Percentiles rank a stretch among this genome's conserved stretches.
phyloP scores from a whole-genome alignment of 2,888 invertebrate species.

The Lutraria lutraria region DNA sequence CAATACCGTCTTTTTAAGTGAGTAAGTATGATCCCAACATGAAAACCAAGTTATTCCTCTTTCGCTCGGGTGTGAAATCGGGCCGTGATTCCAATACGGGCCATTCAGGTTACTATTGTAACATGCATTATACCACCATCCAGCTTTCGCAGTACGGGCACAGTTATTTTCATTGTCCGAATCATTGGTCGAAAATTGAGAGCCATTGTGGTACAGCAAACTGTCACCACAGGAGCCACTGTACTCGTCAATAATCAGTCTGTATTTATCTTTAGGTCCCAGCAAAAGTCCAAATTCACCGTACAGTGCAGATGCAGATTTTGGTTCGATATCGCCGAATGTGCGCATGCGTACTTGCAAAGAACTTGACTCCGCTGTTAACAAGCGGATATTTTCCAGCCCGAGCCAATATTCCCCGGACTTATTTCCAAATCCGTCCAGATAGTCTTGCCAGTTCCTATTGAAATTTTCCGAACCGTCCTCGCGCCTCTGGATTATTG shows the following conservation, averaged over 20 bases:
- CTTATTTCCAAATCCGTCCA: background rate
- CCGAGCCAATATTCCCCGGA: background rate
- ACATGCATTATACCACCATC: background rate
- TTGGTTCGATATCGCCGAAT: background rate
- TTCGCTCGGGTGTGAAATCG: background rate
- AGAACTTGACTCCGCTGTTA: background rate
- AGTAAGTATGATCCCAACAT: background rate
- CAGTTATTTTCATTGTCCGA: background rate
- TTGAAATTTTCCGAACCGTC: background rate
- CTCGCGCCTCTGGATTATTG: background rate
- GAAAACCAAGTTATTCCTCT: background rate
- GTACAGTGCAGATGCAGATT: background rate
- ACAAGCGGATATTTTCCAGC: background rate
- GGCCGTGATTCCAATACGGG: background rate
- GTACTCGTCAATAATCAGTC: background rate
- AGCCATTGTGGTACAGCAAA: background rate
- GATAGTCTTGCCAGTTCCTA: background rate
- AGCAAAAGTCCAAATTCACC: background rate
- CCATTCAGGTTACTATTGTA: background rate
- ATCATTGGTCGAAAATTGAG: background rate
- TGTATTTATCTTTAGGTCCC: background rate
- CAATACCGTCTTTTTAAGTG: background rate
- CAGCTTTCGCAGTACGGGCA: background rate
- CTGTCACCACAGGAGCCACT: background rate
- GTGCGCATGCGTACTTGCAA: background rate